Evolutionary conservation across 2,113 vertebrate species (phyloP).

Genomic region (Channa argus): DNA sequence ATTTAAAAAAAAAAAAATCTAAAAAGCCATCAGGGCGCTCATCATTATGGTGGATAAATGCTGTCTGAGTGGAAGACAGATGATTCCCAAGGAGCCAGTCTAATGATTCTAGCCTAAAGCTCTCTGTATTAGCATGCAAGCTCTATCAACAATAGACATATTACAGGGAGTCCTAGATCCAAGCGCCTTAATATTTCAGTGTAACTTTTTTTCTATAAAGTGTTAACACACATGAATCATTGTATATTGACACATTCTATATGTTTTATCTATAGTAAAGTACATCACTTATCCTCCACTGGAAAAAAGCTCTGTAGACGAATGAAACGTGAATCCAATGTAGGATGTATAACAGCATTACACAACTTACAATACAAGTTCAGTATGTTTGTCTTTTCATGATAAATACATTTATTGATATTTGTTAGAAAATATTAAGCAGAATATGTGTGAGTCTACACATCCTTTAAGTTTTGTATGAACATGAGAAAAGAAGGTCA

Average conservation of each 20-base stretch:
- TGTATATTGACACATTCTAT: constrained; percentile 9
- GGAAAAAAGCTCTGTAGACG: not conserved
- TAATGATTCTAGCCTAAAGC: constrained; percentile 53
- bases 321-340: not conserved
- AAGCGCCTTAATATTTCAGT: constrained; percentile 10
- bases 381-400: not conserved
- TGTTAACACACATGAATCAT: constrained; percentile 9
- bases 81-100: constrained; percentile 42
- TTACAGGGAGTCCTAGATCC: constrained; percentile 27
- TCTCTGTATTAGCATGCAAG: constrained; percentile 32
- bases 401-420: constrained; percentile 20
- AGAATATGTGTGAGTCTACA: constrained; percentile 36
- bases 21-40: constrained; percentile 32
- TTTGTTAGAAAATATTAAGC: constrained; percentile 32
- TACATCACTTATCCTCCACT: constrained; percentile 4
- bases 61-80: constrained; percentile 64
- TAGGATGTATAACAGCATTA: not conserved
- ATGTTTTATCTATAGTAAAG: not conserved
- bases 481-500: not conserved
- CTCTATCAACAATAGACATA: constrained; percentile 28
- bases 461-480: constrained; percentile 3
- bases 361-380: not conserved
- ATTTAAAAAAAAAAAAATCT: constrained; percentile 47
- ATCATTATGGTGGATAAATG: constrained; percentile 62
- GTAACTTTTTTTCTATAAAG: constrained; percentile 5